A percentile compares a stretch with the other conserved stretches of the same genome.
Conservation (phyloP, 2,113 vertebrate genomes). For the Cinclus mexicanus region DNA sequence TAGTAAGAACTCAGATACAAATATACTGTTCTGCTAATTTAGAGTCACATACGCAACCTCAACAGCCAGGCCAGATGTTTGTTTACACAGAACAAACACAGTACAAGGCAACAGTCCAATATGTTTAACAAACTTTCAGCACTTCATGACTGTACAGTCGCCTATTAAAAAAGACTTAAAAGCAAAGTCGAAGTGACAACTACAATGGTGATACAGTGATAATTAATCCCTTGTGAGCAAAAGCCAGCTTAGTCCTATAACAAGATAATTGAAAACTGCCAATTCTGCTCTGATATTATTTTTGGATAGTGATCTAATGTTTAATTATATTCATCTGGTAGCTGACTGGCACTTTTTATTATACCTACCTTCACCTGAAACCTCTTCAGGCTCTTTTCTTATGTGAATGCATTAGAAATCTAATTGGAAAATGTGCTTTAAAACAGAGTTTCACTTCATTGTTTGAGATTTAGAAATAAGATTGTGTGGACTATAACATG, state of each 20-base stretch:
- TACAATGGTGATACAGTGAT: not conserved
- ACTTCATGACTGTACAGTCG: not conserved
- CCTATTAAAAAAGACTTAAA: not conserved
- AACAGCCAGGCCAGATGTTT: not conserved
- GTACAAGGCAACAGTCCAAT: not conserved
- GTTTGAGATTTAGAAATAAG: not conserved
- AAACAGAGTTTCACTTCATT: not conserved
- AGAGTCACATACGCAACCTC: not conserved
- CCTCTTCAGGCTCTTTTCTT: not conserved
- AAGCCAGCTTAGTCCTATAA: not conserved
- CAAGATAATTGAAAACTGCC: slow-evolving; percentile 17
- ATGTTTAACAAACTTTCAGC: not conserved
- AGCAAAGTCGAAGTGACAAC: not conserved
- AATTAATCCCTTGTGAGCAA: slow-evolving; percentile 24
- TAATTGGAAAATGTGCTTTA: slow-evolving; percentile 16
- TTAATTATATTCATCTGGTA: slow-evolving; percentile 18
- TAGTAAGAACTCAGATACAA: not conserved
- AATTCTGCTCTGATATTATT: not conserved
- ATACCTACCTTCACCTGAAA: not conserved
- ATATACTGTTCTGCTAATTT: not conserved
- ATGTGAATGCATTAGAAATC: slow-evolving; percentile 10
- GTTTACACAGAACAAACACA: not conserved
- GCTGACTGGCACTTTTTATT: slow-evolving; percentile 30
- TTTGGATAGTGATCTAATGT: not conserved
- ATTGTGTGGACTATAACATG: not conserved